phyloP scores from a whole-genome alignment of 2,113 vertebrate species.

The Scytalopus superciliaris region DNA sequence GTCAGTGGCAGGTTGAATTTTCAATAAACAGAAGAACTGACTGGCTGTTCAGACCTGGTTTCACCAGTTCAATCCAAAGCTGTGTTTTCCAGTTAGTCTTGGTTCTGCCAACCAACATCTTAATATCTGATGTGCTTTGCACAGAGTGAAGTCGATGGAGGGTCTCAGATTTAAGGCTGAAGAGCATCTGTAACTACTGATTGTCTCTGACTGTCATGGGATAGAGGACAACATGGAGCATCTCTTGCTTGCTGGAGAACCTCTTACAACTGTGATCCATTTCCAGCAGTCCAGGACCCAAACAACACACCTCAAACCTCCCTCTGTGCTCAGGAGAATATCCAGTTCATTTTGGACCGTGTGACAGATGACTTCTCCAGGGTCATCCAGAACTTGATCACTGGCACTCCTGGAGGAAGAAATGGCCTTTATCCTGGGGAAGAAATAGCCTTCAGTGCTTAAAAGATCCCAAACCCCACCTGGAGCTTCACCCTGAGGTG shows the following conservation, averaged over 20 bases:
- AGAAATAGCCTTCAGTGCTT: neutral
- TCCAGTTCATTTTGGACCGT: neutral
- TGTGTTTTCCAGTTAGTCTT: neutral
- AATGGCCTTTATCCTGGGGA: too few relatives aligned
- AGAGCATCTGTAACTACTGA: neutral
- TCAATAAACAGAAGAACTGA: neutral
- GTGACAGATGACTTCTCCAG: neutral
- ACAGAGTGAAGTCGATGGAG: neutral
- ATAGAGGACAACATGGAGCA: neutral
- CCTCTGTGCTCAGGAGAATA: neutral
- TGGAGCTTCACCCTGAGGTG: neutral
- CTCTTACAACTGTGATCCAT: neutral
- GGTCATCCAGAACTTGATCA: neutral
- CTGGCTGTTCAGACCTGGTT: neutral
- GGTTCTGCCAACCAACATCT: neutral
- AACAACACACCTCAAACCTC: neutral
- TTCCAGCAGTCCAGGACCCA: neutral
- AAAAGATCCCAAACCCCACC: neutral
- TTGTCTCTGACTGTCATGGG: neutral
- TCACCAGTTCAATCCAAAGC: neutral
- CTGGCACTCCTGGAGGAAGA: rapidly evolving
- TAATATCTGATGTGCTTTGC: neutral
- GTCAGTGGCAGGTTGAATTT: neutral
- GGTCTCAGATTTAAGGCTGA: neutral
- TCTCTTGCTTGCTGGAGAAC: neutral